Base-by-base conservation (phyloP, 2,888 invertebrate genomes). In the Trisateles emortualis region DNA sequence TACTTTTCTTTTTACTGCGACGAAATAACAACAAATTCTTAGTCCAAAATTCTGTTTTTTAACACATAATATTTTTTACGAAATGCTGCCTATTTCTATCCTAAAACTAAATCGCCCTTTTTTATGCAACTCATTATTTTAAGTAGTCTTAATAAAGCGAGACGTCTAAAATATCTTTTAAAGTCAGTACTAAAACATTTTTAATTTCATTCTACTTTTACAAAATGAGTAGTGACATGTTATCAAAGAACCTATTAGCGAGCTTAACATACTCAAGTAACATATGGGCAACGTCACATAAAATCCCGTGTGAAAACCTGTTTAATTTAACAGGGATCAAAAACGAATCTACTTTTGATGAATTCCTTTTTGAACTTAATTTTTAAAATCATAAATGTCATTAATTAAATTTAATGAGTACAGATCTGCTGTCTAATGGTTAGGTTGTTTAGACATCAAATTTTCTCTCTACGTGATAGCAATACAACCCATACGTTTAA, bases 191-290 rank as follows among this genome's bases (percentile, higher is more conserved):
- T 16, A 30, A 51, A 40, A 30, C 52, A 38, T 59, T 65, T 65
- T 62, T 59, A 59, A 53, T 62, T 51, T 65, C 62, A 51, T 36
- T 47, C 55, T 29, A 24, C 29, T 53, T 56, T 10, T 9, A 41
- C 17, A 13, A 51, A 63, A 66, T 52, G 40, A 53, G 41, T n/a
- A 59, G 51, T 63, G 67, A 59, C 67, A 47, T 6, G 24, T 47
- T 53, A 66, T 59, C 51, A 66, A 56, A 56, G 52, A 55, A 51
- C 38, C 35, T 30, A 46, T 62, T 62, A 60, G 30, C 43, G 45
- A 22, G 29, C 8, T 11, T 32, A 49, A 42, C 24, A 42, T 33
- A 45, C 36, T 17, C 45, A 10, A 32, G 6, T 24, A 19, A 35
- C 39, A 36, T 29, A 44, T 39, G 66, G 55, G 44, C 17, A 52